Percentiles rank a stretch among this genome's conserved stretches.
Evolutionary conservation across 2,888 invertebrate species (phyloP).

Genomic region (Trachelus iudaicus): DNA sequence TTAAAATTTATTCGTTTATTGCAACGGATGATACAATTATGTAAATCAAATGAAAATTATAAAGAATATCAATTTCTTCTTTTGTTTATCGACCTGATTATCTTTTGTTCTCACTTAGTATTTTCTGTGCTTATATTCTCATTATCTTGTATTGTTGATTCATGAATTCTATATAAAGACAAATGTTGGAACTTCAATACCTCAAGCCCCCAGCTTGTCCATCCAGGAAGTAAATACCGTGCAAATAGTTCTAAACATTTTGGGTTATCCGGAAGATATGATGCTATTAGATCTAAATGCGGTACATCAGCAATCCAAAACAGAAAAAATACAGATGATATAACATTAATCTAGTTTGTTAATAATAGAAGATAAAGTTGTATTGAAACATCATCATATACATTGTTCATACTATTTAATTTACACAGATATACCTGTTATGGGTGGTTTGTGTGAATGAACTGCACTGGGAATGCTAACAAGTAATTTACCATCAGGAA

Average conservation of each 20-base stretch:
- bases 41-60: background rate
- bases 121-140: background rate
- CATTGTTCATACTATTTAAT: constrained; percentile 5
- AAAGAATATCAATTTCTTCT: background rate
- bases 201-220: constrained; percentile 89
- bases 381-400: constrained; percentile 28
- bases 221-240: constrained; percentile 85
- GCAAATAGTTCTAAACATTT: constrained; percentile 91
- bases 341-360: background rate
- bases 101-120: background rate
- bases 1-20: background rate
- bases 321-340: background rate
- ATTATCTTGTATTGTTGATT: background rate
- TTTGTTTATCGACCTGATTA: background rate
- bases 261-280: constrained; percentile 70
- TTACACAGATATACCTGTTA: constrained; percentile 70
- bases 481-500: constrained; percentile 72
- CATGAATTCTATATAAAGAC: constrained; percentile 43
- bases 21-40: background rate
- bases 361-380: background rate
- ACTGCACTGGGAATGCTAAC: constrained; percentile 90
- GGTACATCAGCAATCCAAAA: background rate
- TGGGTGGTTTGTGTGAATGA: constrained; percentile 95
- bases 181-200: constrained; percentile 84
- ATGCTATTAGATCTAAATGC: constrained; percentile 71